These are phyloP conservation scores for Sarcophaga variegata DNA, from an alignment of 2,888 invertebrate species.

Conservation along the genomic window DNA sequence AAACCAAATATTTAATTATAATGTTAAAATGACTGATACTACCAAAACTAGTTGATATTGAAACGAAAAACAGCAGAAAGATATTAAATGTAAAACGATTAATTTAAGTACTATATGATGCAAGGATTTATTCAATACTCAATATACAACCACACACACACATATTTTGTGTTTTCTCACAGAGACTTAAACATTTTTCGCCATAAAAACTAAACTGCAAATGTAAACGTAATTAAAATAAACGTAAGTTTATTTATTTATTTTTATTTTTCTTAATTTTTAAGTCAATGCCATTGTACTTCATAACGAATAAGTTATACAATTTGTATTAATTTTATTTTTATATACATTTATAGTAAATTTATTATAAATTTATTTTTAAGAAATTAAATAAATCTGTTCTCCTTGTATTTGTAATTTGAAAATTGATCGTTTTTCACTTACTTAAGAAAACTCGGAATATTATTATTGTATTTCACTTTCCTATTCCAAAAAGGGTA, in stretches of 20 bases:
- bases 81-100: background rate
- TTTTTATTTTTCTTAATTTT: background rate
- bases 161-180: no score
- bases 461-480: no score
- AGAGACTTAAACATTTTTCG: background rate
- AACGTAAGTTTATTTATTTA: background rate
- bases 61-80: background rate
- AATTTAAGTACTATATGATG: background rate
- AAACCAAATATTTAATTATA: conserved; percentile 57
- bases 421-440: no score
- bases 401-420: no score
- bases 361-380: conserved; percentile 16
- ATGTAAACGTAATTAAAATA: background rate
- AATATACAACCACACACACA: no score
- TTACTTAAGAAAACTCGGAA: no score
- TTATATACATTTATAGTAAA: conserved; percentile 14
- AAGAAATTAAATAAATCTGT: background rate
- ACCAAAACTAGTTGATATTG: conserved; percentile 54
- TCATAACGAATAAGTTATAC: conserved; percentile 59
- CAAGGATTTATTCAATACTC: no score
- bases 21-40: conserved; percentile 50
- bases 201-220: background rate
- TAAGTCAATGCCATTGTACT: conserved; percentile 55
- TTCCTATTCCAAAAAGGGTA: no score
- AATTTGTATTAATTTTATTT: conserved; percentile 29